Evolutionary conservation across 2,888 invertebrate species (phyloP).

Genomic region (Nemurella pictetii): DNA sequence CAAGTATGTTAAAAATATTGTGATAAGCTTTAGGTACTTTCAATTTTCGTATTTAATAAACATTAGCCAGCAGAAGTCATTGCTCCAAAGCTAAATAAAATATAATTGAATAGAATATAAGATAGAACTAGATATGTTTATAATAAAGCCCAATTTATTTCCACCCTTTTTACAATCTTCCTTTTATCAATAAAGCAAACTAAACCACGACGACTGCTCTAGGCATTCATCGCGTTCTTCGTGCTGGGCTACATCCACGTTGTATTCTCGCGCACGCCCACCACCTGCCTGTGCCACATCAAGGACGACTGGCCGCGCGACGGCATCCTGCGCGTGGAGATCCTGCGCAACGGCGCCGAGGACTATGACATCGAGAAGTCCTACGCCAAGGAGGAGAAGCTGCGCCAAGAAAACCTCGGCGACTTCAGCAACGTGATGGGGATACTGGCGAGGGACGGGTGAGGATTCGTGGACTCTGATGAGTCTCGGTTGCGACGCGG

Average conservation of each 20-base stretch:
- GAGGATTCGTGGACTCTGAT: too few species aligned
- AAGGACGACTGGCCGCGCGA: conserved; percentile 91
- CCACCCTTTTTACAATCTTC: too few species aligned
- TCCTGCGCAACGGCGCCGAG: conserved; percentile 68
- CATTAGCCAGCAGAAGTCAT: too few species aligned
- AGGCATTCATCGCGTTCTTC: conserved; percentile 83
- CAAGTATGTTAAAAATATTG: too few species aligned
- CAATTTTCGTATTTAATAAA: too few species aligned
- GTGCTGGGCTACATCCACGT: conserved; percentile 94
- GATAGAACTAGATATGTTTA: neutral
- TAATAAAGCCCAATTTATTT: neutral
- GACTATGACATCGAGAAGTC: conserved; percentile 81
- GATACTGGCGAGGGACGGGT: conserved; percentile 69
- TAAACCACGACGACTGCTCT: neutral
- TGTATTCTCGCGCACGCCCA: conserved; percentile 89
- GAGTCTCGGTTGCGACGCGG: too few species aligned
- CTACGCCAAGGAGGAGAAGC: conserved; percentile 77
- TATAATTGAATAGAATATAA: neutral
- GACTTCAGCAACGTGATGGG: conserved; percentile 64
- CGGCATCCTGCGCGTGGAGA: conserved; percentile 92
- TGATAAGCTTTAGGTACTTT: too few species aligned
- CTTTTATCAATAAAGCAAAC: too few species aligned
- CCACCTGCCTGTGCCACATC: conserved; percentile 88
- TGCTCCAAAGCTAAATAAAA: too few species aligned
- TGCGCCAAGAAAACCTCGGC: conserved; percentile 67